phyloP scores from a whole-genome alignment of 2,113 vertebrate species.

The Euleptes europaea region DNA sequence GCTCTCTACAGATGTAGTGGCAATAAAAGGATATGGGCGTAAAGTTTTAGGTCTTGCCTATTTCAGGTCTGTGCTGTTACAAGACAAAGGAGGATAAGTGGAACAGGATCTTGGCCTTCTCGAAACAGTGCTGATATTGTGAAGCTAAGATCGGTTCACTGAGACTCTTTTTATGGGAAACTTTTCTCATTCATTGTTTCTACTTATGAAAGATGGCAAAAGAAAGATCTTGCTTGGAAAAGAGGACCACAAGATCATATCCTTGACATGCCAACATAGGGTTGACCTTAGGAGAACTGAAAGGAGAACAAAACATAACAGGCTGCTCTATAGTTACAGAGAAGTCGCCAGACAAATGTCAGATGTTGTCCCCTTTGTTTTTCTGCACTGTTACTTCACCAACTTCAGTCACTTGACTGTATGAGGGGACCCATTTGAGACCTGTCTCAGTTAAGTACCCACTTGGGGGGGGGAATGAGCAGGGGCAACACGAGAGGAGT shows the following conservation, averaged over 20 bases:
- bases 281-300: background rate
- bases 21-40: background rate
- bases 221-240: background rate
- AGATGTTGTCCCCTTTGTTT: background rate
- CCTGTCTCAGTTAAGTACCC: no score
- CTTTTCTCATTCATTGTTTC: background rate
- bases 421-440: background rate
- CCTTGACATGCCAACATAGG: conserved; percentile 4
- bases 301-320: background rate
- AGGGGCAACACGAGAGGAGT: no score
- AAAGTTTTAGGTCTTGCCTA: background rate
- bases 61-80: background rate
- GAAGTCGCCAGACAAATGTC: no score
- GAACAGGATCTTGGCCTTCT: background rate
- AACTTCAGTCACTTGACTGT: background rate
- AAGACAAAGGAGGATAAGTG: background rate
- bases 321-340: background rate
- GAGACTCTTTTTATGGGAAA: background rate
- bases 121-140: background rate
- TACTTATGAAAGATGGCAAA: conserved; percentile 5
- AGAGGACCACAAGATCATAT: background rate
- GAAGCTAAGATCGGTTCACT: background rate
- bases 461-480: no score
- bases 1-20: background rate
- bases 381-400: background rate